These are phyloP conservation scores for Arnoldichthys spilopterus DNA, from an alignment of 2,797 vertebrate genomes.

Conservation along the genomic window DNA sequence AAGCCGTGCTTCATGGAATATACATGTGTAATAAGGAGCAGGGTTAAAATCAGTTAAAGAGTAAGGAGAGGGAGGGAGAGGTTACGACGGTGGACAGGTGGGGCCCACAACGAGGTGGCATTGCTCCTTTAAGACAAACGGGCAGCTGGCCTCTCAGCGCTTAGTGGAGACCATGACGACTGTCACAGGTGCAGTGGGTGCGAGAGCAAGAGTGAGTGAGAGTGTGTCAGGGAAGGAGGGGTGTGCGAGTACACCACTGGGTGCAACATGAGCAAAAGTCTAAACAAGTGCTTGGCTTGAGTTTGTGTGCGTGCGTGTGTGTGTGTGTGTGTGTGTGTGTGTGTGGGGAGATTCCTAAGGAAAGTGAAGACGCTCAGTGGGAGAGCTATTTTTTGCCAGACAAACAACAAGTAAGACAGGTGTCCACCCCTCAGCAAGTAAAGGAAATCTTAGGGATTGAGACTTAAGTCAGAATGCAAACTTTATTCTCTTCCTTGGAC, in stretches of 20 bases:
- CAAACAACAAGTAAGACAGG: slow-evolving; percentile 56
- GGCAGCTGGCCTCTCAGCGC: slow-evolving; percentile 77
- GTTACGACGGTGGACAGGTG: slow-evolving; percentile 50
- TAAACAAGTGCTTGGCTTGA: slow-evolving; percentile 48
- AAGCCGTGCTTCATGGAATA: slow-evolving; percentile 50
- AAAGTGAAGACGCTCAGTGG: slow-evolving; percentile 45
- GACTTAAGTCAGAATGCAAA: slow-evolving; percentile 31
- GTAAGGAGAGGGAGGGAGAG: slow-evolving; percentile 17
- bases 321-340: slow-evolving; percentile 11
- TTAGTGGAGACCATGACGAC: slow-evolving; percentile 62
- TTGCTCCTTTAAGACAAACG: slow-evolving; percentile 61
- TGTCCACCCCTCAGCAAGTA: slow-evolving; percentile 34
- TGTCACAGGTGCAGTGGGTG: slow-evolving; percentile 71
- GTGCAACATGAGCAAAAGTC: slow-evolving; percentile 51
- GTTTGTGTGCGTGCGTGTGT: slow-evolving; percentile 24
- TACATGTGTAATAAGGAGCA: slow-evolving; percentile 44
- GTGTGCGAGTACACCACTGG: slow-evolving; percentile 52
- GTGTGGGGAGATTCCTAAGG: slow-evolving; percentile 46
- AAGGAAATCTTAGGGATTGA: slow-evolving; percentile 27
- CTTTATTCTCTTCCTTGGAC: slow-evolving; percentile 9
- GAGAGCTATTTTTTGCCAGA: slow-evolving; percentile 47
- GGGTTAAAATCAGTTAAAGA: slow-evolving; percentile 51
- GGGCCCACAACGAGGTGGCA: slow-evolving; percentile 57
- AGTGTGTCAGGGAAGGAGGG: slow-evolving; percentile 17
- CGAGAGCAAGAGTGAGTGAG: slow-evolving; percentile 43